These are phyloP conservation scores for Oncorhynchus keta DNA, from an alignment of 2,113 vertebrate species.

Conservation along the genomic window DNA sequence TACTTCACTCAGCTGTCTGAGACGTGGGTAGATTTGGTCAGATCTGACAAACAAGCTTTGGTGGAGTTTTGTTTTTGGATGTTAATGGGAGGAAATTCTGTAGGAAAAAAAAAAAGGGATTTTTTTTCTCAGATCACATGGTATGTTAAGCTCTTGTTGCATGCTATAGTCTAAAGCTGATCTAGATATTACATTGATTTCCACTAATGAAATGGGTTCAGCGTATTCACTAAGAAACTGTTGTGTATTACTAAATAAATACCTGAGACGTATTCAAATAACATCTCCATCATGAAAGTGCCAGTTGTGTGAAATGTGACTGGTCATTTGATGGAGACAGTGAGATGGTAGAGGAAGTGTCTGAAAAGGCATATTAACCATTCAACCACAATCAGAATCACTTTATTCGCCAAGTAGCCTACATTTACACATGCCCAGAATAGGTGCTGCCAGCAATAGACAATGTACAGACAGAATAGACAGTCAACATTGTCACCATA, in stretches of 20 bases:
- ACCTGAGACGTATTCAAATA: conserved; percentile 12
- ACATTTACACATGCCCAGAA: too few species aligned
- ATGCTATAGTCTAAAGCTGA: neutral
- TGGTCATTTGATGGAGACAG: neutral
- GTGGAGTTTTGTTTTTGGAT: neutral
- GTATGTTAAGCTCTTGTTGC: neutral
- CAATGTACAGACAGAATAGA: too few species aligned
- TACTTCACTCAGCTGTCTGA: neutral
- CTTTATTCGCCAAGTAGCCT: too few species aligned
- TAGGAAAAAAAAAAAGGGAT: neutral
- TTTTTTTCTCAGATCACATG: neutral
- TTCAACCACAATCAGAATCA: conserved; percentile 19
- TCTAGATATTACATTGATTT: neutral
- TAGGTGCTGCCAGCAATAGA: too few species aligned
- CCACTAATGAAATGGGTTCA: neutral
- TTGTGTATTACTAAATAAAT: too few species aligned
- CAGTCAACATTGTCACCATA: too few species aligned
- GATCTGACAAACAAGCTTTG: neutral
- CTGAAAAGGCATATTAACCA: conserved; percentile 43
- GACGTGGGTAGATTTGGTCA: neutral
- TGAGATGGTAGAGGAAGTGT: neutral
- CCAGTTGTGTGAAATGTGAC: neutral
- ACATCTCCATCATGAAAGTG: neutral
- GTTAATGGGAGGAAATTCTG: neutral
- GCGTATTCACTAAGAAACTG: neutral